Percentiles rank a stretch among this genome's conserved stretches.
Evolutionary conservation across 2,797 vertebrate species (phyloP).

Genomic region (Tapirus indicus): DNA sequence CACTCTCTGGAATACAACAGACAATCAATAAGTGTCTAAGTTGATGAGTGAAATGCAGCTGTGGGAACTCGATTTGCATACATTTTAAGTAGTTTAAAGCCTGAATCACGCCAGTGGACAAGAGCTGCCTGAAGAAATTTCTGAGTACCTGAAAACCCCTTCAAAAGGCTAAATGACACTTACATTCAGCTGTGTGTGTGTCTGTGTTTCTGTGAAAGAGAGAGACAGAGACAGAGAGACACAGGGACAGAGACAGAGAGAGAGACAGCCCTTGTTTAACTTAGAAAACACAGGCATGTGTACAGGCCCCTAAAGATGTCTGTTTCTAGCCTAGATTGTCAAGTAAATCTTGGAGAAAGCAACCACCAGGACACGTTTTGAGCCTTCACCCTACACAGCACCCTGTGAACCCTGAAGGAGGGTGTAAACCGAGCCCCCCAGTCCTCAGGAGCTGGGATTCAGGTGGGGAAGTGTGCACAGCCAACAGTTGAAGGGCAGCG

Average conservation of each 20-base stretch:
- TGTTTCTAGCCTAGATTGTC: too few relatives aligned
- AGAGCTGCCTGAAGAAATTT: background rate
- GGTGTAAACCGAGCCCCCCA: accelerated
- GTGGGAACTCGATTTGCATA: accelerated
- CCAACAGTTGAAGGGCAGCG: accelerated
- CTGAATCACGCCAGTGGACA: background rate
- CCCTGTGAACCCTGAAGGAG: background rate
- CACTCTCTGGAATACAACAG: background rate
- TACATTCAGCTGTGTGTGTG: too few relatives aligned
- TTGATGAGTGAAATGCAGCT: background rate
- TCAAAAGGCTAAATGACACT: background rate
- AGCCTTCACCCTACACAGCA: background rate
- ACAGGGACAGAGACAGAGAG: too few relatives aligned
- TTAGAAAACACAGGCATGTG: background rate
- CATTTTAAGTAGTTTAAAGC: background rate
- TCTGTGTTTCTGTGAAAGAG: too few relatives aligned
- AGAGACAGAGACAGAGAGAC: background rate
- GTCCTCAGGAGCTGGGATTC: background rate
- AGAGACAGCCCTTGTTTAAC: background rate
- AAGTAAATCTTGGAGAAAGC: background rate
- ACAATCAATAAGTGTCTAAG: accelerated
- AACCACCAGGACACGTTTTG: accelerated
- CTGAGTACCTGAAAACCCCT: background rate
- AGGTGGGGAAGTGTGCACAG: accelerated
- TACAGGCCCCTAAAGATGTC: too few relatives aligned